Evolutionary conservation across 2,113 vertebrate genomes (phyloP), one percentile per base, ranked within the genome.

Genomic region (Callithrix jacchus): DNA sequence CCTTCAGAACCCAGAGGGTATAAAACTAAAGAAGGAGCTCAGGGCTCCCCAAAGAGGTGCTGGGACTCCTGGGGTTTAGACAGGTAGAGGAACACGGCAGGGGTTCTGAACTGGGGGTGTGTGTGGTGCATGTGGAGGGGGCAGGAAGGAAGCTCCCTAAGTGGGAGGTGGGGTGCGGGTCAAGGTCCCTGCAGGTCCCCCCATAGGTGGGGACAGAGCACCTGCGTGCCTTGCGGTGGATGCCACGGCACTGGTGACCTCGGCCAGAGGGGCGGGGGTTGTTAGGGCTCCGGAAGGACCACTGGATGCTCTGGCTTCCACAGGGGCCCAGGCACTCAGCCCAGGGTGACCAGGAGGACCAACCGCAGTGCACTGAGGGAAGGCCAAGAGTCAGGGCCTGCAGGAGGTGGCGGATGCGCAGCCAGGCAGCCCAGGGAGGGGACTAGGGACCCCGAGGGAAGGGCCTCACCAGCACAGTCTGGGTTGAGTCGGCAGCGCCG

Each of bases 211-310:
- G n/a, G 1, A 14, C 2, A 2, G 6, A 21, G 91, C 92, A 99
- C 99, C 99, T 98, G 11, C 99, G 99, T 27, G 99, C 99, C 90
- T 99, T 99, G 82, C 99, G 98, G 98, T 99, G 99, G 96, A 99
- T 99, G 40, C 99, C 99, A 0, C 98, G 93, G 92, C 99, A 99
- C 4, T 97, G 98, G 40, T 93, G 98, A 3, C 99, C 99, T 0
- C 93, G 98, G 37, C 99, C 99, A 0, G 98, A 97, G 49, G 98
- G 98, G 70, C 81, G 97, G 32, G 99, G 99, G 96, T 99, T 99
- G 97, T 99, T 99, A 56, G 99, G 99, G 96, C 99, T 99, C 56
- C 99, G 99, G 96, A 99, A 99, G 1, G 99, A 99, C 99, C 99
- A 99, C 98, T 99, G 99, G 42, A 99, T 98, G 37, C 99, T 99